A percentile compares a stretch with the other conserved stretches of the same genome.
Evolutionary conservation across 2,113 vertebrate species (phyloP).

Genomic region (Perognathus longimembris): DNA sequence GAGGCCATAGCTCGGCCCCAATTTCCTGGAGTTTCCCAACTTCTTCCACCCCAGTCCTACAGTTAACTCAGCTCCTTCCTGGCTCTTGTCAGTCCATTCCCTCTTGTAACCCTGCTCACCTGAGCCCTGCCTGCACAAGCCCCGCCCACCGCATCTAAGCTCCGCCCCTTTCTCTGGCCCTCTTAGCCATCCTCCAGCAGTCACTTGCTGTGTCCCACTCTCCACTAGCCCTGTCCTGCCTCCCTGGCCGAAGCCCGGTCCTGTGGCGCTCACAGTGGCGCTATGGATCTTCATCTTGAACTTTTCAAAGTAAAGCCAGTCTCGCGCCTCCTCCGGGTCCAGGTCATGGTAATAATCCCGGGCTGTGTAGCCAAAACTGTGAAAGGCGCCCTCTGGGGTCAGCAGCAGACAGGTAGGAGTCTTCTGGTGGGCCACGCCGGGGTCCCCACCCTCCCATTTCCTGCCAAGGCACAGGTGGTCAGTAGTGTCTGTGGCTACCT

Average conservation of each 20-base stretch:
- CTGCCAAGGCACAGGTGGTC: conserved; percentile 83
- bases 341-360: conserved; percentile 96
- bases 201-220: not conserved
- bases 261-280: conserved; percentile 87
- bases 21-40: not conserved
- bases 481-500: not conserved
- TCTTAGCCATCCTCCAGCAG: not conserved
- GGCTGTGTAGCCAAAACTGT: conserved; percentile 97
- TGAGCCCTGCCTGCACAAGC: not conserved
- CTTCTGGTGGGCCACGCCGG: conserved; percentile 98
- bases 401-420: conserved; percentile 96
- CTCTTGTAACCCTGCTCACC: not conserved
- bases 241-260: not conserved
- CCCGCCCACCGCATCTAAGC: not conserved
- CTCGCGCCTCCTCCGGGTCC: conserved; percentile 94
- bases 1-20: not conserved
- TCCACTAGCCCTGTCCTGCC: not conserved
- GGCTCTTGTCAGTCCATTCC: not conserved
- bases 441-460: conserved; percentile 98
- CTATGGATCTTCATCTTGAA: conserved; percentile 99
- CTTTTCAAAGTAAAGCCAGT: conserved; percentile 98
- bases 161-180: not conserved
- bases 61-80: too few relatives aligned
- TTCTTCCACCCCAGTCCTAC: not conserved
- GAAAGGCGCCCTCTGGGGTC: conserved; percentile 94